Evolutionary conservation across 53 echinoderm and acorn worm species (phyloP), one percentile per base, ranked within the genome.

Genomic region (Echinarachnius parma): DNA sequence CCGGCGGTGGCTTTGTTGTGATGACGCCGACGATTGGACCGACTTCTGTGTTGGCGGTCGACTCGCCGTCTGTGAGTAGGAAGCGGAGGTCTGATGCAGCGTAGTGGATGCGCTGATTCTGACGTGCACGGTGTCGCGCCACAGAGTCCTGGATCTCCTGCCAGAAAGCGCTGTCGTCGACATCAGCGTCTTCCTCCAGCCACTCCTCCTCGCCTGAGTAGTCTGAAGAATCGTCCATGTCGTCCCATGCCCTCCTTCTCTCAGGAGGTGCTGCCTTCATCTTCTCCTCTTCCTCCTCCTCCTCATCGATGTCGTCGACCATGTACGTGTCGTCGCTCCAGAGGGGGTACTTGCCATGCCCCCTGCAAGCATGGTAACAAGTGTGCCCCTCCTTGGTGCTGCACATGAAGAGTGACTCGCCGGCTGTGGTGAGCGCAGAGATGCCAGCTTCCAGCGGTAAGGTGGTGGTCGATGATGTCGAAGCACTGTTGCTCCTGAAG

Each of bases 391-490:
- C 74, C 19, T 72, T 72, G 10, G 16, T 39, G 74, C 74, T 72
- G 57, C 74, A 72, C 57, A 72, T 72, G 44, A 72, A 72, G 55
- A 72, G 74, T 3, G 74, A 72, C 54, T 72, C 74, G 3, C 74
- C 74, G 7, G 74, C 35, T 3, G 21, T 53, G 15, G 74, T 72
- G 7, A 72, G 57, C 16, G 39, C 55, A 0, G 74, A 72, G 57
- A 42, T 5, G 4, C 15, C 13, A 18, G 13, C 52, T 20, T 50
- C 20, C 10, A 13, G 7, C 13, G 42, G 42, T 13, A 39, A 13
- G 7, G 7, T 7, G 7, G 13, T 39, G 7, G 42, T 7, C 7
- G 7, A 7, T 13, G 7, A 9, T 13, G 42, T 39, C 42, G 42
- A 39, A 13, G 42, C 42, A n/a, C n/a, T n/a, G n/a, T n/a, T 25